These are phyloP conservation scores for Muntiacus reevesi DNA, from an alignment of 2,113 vertebrate genomes.

Conservation along the genomic window DNA sequence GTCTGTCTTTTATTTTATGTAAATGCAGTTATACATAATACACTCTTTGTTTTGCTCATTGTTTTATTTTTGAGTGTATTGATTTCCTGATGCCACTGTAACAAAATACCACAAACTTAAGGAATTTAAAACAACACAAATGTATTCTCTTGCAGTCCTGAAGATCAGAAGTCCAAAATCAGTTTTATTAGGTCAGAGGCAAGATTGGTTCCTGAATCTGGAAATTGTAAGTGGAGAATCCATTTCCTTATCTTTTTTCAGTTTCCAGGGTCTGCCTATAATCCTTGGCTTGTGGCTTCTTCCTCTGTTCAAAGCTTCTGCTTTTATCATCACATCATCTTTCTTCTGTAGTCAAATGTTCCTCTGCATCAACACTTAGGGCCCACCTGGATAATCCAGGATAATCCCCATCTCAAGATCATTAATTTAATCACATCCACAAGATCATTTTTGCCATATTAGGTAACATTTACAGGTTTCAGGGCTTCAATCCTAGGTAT, in stretches of 20 bases:
- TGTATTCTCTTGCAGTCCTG: not conserved
- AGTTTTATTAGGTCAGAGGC: slow-evolving; percentile 14
- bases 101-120: not conserved
- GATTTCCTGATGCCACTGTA: not conserved
- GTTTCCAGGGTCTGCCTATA: not conserved
- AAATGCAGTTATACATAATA: not conserved
- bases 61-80: not conserved
- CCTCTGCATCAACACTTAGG: not conserved
- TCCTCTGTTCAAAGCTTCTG: not conserved
- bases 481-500: not conserved
- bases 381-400: not conserved
- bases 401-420: not conserved
- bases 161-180: slow-evolving; percentile 18
- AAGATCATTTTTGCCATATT: not conserved
- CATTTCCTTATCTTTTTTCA: slow-evolving; percentile 13
- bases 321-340: not conserved
- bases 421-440: not conserved
- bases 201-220: slow-evolving; percentile 6
- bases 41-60: not conserved
- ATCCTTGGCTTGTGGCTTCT: not conserved
- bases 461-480: not conserved
- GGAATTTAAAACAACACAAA: not conserved
- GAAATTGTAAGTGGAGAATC: not conserved
- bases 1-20: not conserved
- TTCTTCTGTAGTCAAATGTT: not conserved